Evolutionary conservation across 1,140 invertebrate genomes (phyloP).

Genomic region (Polypedilum vanderplanki): DNA sequence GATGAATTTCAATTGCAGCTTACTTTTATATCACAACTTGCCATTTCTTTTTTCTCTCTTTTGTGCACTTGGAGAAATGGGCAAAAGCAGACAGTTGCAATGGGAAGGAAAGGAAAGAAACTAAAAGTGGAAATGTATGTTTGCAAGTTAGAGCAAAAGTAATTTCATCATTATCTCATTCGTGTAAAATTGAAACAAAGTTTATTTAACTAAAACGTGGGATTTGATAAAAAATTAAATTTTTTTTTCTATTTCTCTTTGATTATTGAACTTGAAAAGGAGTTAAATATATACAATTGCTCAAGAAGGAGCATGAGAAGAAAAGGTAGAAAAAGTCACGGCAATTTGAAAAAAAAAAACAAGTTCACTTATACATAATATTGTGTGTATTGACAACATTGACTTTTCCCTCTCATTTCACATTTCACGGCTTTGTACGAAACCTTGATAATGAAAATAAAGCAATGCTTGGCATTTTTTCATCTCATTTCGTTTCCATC

Average conservation of each 20-base stretch:
- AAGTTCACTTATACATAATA: not conserved
- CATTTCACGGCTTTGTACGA: not conserved
- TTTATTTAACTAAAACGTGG: not conserved
- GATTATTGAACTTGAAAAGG: not conserved
- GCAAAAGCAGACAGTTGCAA: too few relatives aligned
- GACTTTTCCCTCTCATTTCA: slow-evolving; percentile 17
- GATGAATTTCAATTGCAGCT: slow-evolving; percentile 16
- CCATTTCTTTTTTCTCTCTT: not conserved
- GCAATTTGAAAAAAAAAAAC: not conserved
- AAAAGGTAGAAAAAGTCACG: not conserved
- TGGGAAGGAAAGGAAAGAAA: not conserved
- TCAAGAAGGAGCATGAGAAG: not conserved
- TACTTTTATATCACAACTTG: slow-evolving; percentile 1
- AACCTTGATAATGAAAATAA: slow-evolving; percentile 19
- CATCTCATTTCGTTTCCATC: not conserved
- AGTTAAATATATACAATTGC: not conserved
- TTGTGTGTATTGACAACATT: not conserved
- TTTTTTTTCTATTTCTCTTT: not conserved
- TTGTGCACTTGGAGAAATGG: not conserved
- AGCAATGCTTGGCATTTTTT: not conserved
- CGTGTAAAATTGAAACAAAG: too few relatives aligned
- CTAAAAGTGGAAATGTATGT: not conserved
- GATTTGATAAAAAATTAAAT: not conserved
- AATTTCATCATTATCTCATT: not conserved
- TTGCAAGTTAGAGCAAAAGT: not conserved